Evolutionary conservation across 2,888 invertebrate genomes (phyloP).

Genomic region (Hetaerina titia): DNA sequence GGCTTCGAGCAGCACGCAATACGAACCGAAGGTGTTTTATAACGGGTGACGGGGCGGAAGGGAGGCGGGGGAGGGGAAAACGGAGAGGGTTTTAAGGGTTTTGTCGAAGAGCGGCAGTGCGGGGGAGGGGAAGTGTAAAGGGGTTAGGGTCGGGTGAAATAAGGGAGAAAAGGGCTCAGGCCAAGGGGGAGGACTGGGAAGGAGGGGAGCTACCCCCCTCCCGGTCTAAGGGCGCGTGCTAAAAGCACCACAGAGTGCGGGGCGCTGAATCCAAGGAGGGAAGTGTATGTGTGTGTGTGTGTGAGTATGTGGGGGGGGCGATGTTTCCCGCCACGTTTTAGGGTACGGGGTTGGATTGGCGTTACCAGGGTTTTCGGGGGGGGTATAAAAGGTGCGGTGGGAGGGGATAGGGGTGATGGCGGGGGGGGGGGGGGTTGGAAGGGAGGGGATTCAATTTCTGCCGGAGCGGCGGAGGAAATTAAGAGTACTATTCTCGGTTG

Average conservation of each 20-base stretch:
- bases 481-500: constrained; percentile 66
- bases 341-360: neutral
- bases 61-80: neutral
- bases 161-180: neutral
- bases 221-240: neutral
- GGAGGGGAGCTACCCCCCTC: neutral
- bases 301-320: too few species aligned
- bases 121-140: neutral
- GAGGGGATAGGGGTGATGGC: neutral
- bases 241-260: neutral
- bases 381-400: neutral
- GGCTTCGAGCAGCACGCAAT: too few species aligned
- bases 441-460: constrained; percentile 37
- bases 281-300: too few species aligned
- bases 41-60: neutral
- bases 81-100: too few species aligned
- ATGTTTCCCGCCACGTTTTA: too few species aligned
- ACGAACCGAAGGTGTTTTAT: too few species aligned
- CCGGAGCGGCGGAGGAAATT: constrained; percentile 58
- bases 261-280: too few species aligned
- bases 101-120: neutral
- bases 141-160: neutral
- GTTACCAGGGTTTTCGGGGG: constrained; percentile 28
- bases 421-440: neutral
- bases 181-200: neutral